A percentile compares a stretch with the other conserved stretches of the same genome.
phyloP scores from a whole-genome alignment of 2,113 vertebrate genomes.

The Podilymbus podiceps region DNA sequence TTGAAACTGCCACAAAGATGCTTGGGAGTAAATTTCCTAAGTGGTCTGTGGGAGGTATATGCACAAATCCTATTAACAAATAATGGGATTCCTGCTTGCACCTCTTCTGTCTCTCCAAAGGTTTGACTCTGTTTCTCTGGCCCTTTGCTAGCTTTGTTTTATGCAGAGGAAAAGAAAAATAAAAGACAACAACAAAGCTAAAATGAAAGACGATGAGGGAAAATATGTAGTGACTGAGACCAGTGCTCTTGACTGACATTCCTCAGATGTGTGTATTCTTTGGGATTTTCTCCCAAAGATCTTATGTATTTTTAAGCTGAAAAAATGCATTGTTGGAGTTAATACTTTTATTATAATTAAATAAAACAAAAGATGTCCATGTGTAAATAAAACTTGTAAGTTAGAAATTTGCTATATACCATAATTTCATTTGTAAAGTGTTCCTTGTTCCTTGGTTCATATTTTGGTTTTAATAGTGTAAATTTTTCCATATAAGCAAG shows the following conservation, averaged over 20 bases:
- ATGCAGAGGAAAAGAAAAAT: conserved; percentile 16
- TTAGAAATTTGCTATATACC: conserved; percentile 34
- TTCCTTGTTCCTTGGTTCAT: neutral
- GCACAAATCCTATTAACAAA: conserved; percentile 64
- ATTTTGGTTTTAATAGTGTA: conserved; percentile 16
- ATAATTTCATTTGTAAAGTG: conserved; percentile 41
- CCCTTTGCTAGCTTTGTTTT: conserved; percentile 27
- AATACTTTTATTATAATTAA: conserved; percentile 67
- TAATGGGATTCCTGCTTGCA: conserved; percentile 40
- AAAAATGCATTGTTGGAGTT: conserved; percentile 32
- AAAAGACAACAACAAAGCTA: conserved; percentile 26
- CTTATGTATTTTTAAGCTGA: conserved; percentile 65
- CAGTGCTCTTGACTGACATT: conserved; percentile 62
- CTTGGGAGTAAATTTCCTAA: conserved; percentile 51
- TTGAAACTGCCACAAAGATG: conserved; percentile 44
- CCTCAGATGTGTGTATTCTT: conserved; percentile 60
- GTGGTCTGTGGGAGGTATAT: conserved; percentile 4
- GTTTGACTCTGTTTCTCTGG: conserved; percentile 40
- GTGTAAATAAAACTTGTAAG: conserved; percentile 61
- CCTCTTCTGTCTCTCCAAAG: neutral
- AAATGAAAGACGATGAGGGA: conserved; percentile 31
- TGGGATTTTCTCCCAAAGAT: conserved; percentile 57
- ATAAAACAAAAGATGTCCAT: conserved; percentile 47
- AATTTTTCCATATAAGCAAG: neutral
- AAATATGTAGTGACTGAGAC: conserved; percentile 41